A percentile compares a stretch with the other conserved stretches of the same genome.
Conservation (phyloP, 2,113 vertebrate genomes). For the Agapornis roseicollis region DNA sequence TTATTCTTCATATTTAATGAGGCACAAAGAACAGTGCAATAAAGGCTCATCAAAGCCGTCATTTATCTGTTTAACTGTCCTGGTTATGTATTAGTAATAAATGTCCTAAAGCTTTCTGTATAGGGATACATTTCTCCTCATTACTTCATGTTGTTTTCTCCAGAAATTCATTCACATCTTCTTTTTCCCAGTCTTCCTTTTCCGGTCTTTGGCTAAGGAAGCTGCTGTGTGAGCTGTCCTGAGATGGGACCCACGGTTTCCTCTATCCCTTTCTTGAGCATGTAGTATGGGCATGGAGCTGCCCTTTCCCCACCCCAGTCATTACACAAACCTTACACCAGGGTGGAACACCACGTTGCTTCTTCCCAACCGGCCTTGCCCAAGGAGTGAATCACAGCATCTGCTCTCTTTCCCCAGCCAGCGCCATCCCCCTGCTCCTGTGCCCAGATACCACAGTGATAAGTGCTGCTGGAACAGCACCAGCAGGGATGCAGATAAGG, state of each 20-base stretch:
- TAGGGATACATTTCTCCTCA: neutral
- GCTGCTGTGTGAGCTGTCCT: neutral
- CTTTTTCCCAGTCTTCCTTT: neutral
- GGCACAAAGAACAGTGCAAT: slow-evolving; percentile 27
- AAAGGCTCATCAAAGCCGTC: slow-evolving; percentile 48
- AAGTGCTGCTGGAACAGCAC: neutral
- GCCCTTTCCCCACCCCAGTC: neutral
- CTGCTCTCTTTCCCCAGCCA: neutral
- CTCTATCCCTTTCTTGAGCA: neutral
- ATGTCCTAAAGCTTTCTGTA: neutral
- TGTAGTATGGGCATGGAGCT: neutral
- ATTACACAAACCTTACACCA: neutral
- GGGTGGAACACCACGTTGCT: neutral
- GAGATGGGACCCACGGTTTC: neutral
- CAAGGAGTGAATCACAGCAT: accelerated
- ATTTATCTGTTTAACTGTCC: slow-evolving; percentile 45
- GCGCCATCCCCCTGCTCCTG: neutral
- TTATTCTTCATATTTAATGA: slow-evolving; percentile 68
- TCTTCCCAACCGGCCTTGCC: neutral
- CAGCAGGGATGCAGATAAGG: neutral
- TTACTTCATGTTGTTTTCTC: neutral
- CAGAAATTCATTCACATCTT: neutral
- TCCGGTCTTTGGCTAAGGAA: neutral
- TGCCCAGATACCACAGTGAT: accelerated
- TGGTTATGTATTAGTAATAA: slow-evolving; percentile 40